phyloP scores from a whole-genome alignment of 2,797 vertebrate species.

The Setipinna tenuifilis region DNA sequence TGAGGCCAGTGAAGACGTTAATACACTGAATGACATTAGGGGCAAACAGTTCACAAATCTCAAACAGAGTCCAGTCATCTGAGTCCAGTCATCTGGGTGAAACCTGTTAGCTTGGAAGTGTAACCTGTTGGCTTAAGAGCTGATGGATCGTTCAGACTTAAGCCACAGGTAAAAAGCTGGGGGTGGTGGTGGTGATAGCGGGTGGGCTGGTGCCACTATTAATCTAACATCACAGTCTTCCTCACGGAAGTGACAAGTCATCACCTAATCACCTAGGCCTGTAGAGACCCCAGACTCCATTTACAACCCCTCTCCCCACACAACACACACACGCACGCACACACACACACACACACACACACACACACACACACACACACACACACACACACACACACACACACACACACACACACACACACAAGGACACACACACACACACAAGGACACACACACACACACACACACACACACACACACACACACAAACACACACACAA shows the following conservation, averaged over 20 bases:
- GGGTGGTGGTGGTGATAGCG: no score
- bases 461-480: no score
- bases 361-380: constrained; percentile 33
- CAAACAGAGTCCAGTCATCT: neutral
- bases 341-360: constrained; percentile 2
- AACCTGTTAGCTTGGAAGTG: neutral
- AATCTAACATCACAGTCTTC: neutral
- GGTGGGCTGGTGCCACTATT: neutral
- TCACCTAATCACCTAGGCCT: constrained; percentile 3
- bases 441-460: neutral
- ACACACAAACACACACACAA: no score
- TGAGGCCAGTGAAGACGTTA: neutral
- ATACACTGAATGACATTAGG: neutral
- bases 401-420: constrained; percentile 1
- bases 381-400: neutral
- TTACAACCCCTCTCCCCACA: neutral
- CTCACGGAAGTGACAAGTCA: neutral
- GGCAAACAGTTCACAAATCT: neutral
- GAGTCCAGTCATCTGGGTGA: neutral
- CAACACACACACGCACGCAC: no score
- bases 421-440: neutral
- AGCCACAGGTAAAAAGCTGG: neutral
- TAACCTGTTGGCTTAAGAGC: neutral
- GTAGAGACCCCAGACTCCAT: neutral
- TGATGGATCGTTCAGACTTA: neutral